Evolutionary conservation across 2,888 invertebrate genomes (phyloP).

Genomic region (Orthosia gracilis): DNA sequence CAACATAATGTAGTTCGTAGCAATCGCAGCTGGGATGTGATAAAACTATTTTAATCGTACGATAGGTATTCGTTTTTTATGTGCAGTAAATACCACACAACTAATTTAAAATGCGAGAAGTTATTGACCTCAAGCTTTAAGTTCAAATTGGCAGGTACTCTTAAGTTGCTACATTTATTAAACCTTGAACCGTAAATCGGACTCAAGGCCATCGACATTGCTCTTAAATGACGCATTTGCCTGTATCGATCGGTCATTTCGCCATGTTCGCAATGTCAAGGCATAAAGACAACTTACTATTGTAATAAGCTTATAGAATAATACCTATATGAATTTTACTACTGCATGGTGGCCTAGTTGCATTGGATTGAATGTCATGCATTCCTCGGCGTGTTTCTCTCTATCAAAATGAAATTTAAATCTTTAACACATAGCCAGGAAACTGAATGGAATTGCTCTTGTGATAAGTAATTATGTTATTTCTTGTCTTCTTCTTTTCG

Average conservation of each 20-base stretch:
- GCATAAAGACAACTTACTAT: conserved; percentile 68
- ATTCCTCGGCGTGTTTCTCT: conserved; percentile 26
- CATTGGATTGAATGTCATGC: conserved; percentile 31
- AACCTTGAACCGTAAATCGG: conserved; percentile 80
- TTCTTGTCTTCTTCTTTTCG: neutral
- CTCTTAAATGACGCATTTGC: conserved; percentile 84
- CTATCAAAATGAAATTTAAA: conserved; percentile 5
- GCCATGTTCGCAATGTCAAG: conserved; percentile 86
- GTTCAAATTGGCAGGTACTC: conserved; percentile 70
- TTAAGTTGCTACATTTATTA: conserved; percentile 75
- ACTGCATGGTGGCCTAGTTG: conserved; percentile 34
- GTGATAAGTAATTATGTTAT: conserved; percentile 8
- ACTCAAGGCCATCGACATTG: conserved; percentile 87
- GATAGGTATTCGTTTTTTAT: conserved; percentile 41
- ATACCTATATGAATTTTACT: conserved; percentile 28
- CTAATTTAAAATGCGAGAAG: conserved; percentile 68
- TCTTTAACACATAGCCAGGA: neutral
- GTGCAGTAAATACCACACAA: conserved; percentile 51
- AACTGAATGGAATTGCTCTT: neutral
- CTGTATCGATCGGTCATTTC: conserved; percentile 84
- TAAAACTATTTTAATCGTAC: conserved; percentile 45
- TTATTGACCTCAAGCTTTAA: conserved; percentile 81
- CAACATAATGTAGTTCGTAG: conserved; percentile 1
- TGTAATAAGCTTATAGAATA: conserved; percentile 50
- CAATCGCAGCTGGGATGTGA: conserved; percentile 36